phyloP scores from a whole-genome alignment of 64 coral and sea anemone genomes.

The Catalaphyllia jardinei region DNA sequence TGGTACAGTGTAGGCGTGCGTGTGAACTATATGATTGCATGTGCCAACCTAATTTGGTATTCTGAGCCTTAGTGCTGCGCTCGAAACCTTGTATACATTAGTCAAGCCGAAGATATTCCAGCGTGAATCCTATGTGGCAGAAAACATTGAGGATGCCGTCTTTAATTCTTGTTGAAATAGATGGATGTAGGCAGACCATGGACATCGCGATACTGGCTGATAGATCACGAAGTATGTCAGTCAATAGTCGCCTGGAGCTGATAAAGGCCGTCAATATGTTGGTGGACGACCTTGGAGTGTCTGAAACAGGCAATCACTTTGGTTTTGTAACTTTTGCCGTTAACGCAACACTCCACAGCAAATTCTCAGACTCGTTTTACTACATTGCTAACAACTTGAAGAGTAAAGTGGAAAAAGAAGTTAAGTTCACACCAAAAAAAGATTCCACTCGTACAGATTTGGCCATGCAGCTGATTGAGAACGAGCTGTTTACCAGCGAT shows the following conservation, averaged over 20 bases:
- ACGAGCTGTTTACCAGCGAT: constrained; percentile 8
- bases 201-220: constrained; percentile 13
- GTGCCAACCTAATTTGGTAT: no score
- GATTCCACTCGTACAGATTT: constrained; percentile 35
- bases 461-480: neutral
- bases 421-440: neutral
- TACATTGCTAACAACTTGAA: neutral
- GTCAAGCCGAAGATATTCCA: no score
- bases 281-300: neutral
- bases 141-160: no score
- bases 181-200: neutral
- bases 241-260: no score
- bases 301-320: neutral
- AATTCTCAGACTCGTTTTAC: neutral
- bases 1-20: no score
- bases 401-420: neutral
- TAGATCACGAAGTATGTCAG: neutral
- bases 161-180: neutral
- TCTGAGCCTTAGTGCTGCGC: no score
- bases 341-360: neutral
- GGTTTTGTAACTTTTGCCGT: neutral
- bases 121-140: no score
- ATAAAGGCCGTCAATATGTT: neutral
- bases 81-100: no score
- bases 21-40: no score